phyloP scores from a whole-genome alignment of 2,888 invertebrate species.

The Mimas tiliae region DNA sequence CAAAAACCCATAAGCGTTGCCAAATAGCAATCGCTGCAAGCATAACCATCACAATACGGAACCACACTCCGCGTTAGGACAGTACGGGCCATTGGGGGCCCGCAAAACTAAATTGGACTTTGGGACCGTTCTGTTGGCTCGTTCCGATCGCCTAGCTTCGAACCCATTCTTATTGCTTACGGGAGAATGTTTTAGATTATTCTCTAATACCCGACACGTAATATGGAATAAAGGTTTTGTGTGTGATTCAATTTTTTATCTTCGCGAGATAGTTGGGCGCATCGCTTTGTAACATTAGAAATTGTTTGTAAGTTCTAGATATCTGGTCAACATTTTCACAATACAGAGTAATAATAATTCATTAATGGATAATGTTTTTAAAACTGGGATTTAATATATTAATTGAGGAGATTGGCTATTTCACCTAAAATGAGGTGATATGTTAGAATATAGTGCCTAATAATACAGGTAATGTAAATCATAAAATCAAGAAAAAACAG shows the following conservation, averaged over 20 bases:
- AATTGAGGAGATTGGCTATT: no score
- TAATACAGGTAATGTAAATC: no score
- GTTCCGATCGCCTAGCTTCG: slow-evolving; percentile 50
- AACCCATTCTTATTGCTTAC: slow-evolving; percentile 28
- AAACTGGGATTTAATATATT: no score
- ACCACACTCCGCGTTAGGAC: slow-evolving; percentile 50
- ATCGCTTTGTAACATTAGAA: no score
- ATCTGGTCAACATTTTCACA: no score
- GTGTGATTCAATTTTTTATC: not conserved
- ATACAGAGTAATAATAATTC: no score
- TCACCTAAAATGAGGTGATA: no score
- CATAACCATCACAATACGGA: slow-evolving; percentile 36
- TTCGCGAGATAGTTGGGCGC: not conserved
- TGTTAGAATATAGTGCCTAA: no score
- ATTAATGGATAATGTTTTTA: no score
- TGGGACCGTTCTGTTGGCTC: slow-evolving; percentile 53
- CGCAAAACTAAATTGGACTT: slow-evolving; percentile 63
- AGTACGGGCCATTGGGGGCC: slow-evolving; percentile 54
- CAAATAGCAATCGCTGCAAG: slow-evolving; percentile 11
- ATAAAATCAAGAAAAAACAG: no score
- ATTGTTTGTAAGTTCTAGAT: no score
- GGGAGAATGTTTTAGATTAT: slow-evolving; percentile 42
- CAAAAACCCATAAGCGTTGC: not conserved
- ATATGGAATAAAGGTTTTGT: slow-evolving; percentile 35
- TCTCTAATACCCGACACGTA: slow-evolving; percentile 32